Percentiles rank a stretch among this genome's conserved stretches.
These are phyloP conservation scores for Orussus abietinus DNA, from an alignment of 1,140 invertebrate genomes.

Conservation along the genomic window DNA sequence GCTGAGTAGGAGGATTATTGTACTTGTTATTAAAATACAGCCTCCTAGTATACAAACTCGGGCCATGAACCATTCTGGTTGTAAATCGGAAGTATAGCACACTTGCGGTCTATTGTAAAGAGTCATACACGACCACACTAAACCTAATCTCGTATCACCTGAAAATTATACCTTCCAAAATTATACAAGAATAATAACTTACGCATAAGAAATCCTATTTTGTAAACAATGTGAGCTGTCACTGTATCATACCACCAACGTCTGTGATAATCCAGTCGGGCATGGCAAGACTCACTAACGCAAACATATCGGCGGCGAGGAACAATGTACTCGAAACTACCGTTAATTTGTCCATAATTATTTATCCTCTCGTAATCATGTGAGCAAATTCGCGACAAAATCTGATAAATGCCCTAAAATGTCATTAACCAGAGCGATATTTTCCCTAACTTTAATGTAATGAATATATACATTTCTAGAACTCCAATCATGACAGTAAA, in stretches of 20 bases:
- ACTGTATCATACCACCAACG: constrained; percentile 82
- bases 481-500: no score
- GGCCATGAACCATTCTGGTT: constrained; percentile 87
- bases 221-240: no score
- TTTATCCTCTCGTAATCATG: no score
- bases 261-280: constrained; percentile 96
- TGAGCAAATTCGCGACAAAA: no score
- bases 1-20: constrained; percentile 79
- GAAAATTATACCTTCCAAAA: constrained; percentile 35
- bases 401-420: no score
- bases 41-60: constrained; percentile 89
- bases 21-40: constrained; percentile 88
- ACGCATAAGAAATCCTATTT: no score
- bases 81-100: constrained; percentile 81
- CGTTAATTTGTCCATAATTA: constrained; percentile 85
- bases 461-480: no score
- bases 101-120: constrained; percentile 83
- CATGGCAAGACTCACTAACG: constrained; percentile 87
- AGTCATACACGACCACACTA: constrained; percentile 93
- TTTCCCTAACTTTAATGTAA: no score
- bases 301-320: constrained; percentile 88
- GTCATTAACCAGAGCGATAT: no score
- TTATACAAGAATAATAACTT: no score
- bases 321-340: constrained; percentile 89
- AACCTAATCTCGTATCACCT: constrained; percentile 83